phyloP scores from a whole-genome alignment of 1,140 invertebrate genomes.

The fruit fly (Drosophila melanogaster) region DNA sequence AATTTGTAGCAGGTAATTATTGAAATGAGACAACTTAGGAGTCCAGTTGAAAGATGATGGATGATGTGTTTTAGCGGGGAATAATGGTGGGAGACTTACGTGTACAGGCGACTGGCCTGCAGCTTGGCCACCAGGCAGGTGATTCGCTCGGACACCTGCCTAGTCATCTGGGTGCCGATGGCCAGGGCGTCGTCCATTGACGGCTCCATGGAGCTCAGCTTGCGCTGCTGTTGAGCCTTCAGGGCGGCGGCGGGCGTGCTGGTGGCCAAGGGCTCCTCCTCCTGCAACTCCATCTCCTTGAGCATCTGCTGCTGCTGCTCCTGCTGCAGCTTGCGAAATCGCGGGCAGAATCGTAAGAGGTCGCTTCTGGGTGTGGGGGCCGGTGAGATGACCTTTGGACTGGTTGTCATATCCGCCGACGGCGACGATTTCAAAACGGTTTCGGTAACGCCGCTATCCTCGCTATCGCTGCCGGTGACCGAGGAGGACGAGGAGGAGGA shows the following conservation, averaged over 20 bases:
- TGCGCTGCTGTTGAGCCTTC: slow-evolving; percentile 67
- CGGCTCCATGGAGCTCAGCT: slow-evolving; percentile 74
- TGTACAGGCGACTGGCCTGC: slow-evolving; percentile 72
- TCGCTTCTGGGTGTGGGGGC: slow-evolving; percentile 5
- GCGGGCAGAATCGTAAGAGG: slow-evolving; percentile 61
- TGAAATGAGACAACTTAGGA: not conserved
- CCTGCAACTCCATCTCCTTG: slow-evolving; percentile 24
- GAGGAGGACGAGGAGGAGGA: not conserved
- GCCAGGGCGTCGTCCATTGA: slow-evolving; percentile 77
- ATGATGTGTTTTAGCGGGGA: not conserved
- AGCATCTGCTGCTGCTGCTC: slow-evolving; percentile 30
- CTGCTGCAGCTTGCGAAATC: slow-evolving; percentile 60
- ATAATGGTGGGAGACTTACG: slow-evolving; percentile 50
- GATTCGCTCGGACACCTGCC: slow-evolving; percentile 65
- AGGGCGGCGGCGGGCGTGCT: slow-evolving; percentile 12
- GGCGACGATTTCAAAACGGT: slow-evolving; percentile 1
- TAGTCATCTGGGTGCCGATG: slow-evolving; percentile 77
- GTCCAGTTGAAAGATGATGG: not conserved
- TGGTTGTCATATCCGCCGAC: not conserved
- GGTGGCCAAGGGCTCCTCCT: slow-evolving; percentile 10
- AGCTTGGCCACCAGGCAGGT: slow-evolving; percentile 61
- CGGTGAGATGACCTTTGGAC: slow-evolving; percentile 19
- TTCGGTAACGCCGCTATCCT: slow-evolving; percentile 33
- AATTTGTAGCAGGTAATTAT: too few relatives aligned
- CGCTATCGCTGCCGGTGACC: slow-evolving; percentile 23